Evolutionary conservation across 2,888 invertebrate species (phyloP), one percentile per base, ranked within the genome.

Genomic region (Sacculina carcini): DNA sequence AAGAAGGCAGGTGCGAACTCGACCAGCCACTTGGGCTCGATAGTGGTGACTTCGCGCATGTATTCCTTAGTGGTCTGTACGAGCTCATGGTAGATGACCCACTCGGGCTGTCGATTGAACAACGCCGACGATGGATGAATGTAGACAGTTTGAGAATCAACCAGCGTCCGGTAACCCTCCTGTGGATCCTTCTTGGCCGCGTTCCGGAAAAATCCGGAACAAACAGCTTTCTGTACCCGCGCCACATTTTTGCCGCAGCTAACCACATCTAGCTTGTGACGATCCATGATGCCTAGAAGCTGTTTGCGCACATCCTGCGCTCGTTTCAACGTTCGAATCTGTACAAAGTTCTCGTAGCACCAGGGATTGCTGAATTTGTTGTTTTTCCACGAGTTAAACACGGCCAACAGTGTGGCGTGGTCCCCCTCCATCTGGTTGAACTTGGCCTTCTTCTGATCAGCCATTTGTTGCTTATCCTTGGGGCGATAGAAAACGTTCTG

Each of bases 261-360:
- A 0, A 96, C 87, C 0, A 98, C 92, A 64, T 96, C 94, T 58
- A 94, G 64, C 63, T 90, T 90, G 63, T 92, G 92, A 54, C 89
- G 75, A 66, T 94, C 94, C 94, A 94, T 94, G 55, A 94, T 94
- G 1, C 92, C 92, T 26, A 98, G 69, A 62, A 98, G 69, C 64
- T 98, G 98, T 66, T 98, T 98, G 39, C 98, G 73, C 1, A 99
- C 92, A 68, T 98, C 96, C 67, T 96, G 92, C 0, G 96, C 90
- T 21, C 96, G 73, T 65, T 98, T 98, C 54, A 99, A 67, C 0
- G 94, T 96, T 23, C 96, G 69, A 31, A 92, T 87, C 69, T 98
- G 96, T 4, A 98, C 89, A 64, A 98, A 98, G 70, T 98, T 98
- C 64, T 98, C 96, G 62, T 92, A 96, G 65, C 98, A 98, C 98